Evolutionary conservation across 2,113 vertebrate species (phyloP).

Genomic region (Vicugna pacos): DNA sequence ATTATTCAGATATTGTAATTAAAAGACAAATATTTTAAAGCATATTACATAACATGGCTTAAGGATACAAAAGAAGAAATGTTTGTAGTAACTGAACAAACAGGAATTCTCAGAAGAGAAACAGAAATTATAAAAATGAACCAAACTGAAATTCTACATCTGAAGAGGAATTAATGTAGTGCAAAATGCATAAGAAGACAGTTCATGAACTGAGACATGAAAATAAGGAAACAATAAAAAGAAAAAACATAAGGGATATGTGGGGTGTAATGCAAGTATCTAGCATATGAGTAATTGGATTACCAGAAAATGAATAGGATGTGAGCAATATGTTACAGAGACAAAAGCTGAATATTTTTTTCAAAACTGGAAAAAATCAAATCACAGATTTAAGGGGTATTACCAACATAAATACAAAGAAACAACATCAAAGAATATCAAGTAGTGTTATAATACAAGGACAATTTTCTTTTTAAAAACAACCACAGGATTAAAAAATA

Average conservation of each 20-base stretch:
- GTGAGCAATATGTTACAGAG: not conserved
- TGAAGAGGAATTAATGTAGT: not conserved
- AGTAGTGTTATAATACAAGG: not conserved
- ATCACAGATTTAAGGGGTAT: not conserved
- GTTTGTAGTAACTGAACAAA: not conserved
- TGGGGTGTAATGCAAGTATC: not conserved
- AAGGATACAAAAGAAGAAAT: not conserved
- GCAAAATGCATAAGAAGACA: not conserved
- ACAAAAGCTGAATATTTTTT: not conserved
- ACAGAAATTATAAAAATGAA: not conserved
- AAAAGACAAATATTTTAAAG: not conserved
- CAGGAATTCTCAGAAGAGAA: not conserved
- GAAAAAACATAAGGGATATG: not conserved
- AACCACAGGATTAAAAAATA: not conserved
- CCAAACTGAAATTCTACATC: not conserved
- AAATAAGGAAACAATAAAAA: not conserved
- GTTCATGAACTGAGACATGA: not conserved
- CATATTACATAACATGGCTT: not conserved
- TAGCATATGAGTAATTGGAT: not conserved
- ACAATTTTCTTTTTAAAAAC: not conserved
- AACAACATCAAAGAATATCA: not conserved
- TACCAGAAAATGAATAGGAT: not conserved
- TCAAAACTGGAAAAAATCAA: not conserved
- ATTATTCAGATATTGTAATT: not conserved
- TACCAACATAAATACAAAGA: not conserved